Conservation (phyloP, 2,888 invertebrate genomes). For the Tachina lurida region DNA sequence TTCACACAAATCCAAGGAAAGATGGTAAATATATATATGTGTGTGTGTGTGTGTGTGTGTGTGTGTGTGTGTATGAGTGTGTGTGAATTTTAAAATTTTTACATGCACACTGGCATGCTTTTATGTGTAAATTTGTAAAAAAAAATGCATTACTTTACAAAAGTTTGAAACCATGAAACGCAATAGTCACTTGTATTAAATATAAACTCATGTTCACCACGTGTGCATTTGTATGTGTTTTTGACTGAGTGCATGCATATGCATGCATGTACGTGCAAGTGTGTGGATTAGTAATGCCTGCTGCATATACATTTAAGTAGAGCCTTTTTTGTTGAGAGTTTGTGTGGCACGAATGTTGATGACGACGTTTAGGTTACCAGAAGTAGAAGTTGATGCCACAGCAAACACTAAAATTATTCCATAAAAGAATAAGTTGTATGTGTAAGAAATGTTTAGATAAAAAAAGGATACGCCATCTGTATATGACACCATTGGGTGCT, state of each 20-base stretch:
- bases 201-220: background rate
- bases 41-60: background rate
- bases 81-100: constrained; percentile 23
- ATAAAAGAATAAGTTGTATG: background rate
- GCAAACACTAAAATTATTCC: constrained; percentile 18
- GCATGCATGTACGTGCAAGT: background rate
- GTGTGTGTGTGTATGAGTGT: background rate
- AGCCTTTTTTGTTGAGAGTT: background rate
- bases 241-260: constrained; percentile 16
- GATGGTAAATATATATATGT: background rate
- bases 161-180: constrained; percentile 52
- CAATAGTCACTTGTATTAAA: constrained; percentile 59
- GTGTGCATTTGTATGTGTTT: background rate
- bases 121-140: constrained; percentile 44
- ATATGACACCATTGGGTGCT: constrained; percentile 66
- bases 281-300: constrained; percentile 45
- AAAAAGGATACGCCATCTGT: constrained; percentile 55
- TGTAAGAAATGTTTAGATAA: constrained; percentile 54
- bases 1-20: constrained; percentile 10
- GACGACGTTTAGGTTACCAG: constrained; percentile 49
- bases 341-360: constrained; percentile 44
- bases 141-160: background rate
- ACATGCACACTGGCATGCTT: background rate
- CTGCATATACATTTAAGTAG: constrained; percentile 56
- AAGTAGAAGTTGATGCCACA: constrained; percentile 22